Base-by-base conservation (phyloP, 64 coral and sea anemone species). In the Dendronephthya gigantea region DNA sequence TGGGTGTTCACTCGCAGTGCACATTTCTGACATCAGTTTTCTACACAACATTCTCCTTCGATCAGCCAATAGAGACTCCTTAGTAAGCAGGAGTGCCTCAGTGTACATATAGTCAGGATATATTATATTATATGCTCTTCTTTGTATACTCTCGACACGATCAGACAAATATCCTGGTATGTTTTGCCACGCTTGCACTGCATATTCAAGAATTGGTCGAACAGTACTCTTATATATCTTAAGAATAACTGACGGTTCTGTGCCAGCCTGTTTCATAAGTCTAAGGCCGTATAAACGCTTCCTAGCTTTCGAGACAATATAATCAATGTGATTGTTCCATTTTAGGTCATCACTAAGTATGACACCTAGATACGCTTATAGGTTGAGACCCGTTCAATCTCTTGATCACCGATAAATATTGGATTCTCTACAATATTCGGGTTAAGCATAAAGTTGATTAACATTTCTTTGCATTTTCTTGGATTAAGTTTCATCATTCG, bases 401-500 rank as follows among this genome's bases (percentile, higher is more conserved):
- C 88, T 35, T 76, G 34, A 48, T 40, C 35, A n/a, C 82, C 88
- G 84, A 90, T 85, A n/a, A 48, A 31, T 84, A 75, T 28, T n/a
- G 39, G 82, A 25, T 68, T 84, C 28, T 47, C 48, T 41, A 84
- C 81, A 84, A 38, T 83, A 89, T 84, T 89, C 22, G 88, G 55
- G 49, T 84, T 89, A 27, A 34, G 55, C 68, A 90, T 68, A 50
- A 90, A 85, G 58, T 90, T 85, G 35, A 90, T 35, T 34, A 79
- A 25, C 72, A 85, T 90, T 82, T 90, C 89, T 90, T 90, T 86
- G 85, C 88, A 89, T 62, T 89, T 89, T 23, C 58, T 84, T 48
- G 88, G 88, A n/a, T 89, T 84, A 16, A 89, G 82, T 82, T 68
- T 90, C 72, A 90, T 86, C n/a, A n/a, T n/a, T n/a, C n/a, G n/a